phyloP scores from a whole-genome alignment of 2,113 vertebrate species.

The Apodemus sylvaticus region DNA sequence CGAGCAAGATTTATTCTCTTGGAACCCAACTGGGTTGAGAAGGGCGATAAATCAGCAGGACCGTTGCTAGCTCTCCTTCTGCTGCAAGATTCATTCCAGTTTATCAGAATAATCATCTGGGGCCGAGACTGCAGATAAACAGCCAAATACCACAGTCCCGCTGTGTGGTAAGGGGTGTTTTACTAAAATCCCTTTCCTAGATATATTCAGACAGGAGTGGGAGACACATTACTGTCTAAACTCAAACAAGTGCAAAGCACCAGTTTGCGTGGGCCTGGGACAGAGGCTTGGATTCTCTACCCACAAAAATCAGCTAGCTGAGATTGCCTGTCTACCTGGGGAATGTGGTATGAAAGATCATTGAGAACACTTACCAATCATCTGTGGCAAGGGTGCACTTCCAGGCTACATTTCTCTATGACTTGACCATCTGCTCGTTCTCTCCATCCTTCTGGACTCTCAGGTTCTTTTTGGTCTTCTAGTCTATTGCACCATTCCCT shows the following conservation, averaged over 20 bases:
- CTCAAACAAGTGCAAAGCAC: not conserved
- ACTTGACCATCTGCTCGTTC: not conserved
- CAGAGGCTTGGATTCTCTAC: not conserved
- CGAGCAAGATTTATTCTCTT: constrained; percentile 82
- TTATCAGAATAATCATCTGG: constrained; percentile 83
- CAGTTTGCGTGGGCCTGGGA: not conserved
- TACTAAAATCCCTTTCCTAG: constrained; percentile 44
- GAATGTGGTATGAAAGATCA: not conserved
- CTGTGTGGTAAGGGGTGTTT: constrained; percentile 59
- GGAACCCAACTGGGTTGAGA: constrained; percentile 81
- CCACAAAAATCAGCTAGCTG: not conserved
- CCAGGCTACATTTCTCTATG: not conserved
- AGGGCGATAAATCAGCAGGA: constrained; percentile 80
- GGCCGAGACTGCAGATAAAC: constrained; percentile 69
- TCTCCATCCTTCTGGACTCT: not conserved
- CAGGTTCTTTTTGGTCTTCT: not conserved
- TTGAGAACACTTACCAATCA: not conserved
- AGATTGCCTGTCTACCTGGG: not conserved
- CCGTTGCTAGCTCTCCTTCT: constrained; percentile 78
- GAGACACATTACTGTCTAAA: not conserved
- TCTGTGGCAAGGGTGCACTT: not conserved
- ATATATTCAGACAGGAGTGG: not conserved
- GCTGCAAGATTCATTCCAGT: constrained; percentile 77
- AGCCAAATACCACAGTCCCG: constrained; percentile 71
- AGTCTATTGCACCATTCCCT: not conserved